Evolutionary conservation across 2,113 vertebrate species (phyloP).

Genomic region (Sardina pilchardus): DNA sequence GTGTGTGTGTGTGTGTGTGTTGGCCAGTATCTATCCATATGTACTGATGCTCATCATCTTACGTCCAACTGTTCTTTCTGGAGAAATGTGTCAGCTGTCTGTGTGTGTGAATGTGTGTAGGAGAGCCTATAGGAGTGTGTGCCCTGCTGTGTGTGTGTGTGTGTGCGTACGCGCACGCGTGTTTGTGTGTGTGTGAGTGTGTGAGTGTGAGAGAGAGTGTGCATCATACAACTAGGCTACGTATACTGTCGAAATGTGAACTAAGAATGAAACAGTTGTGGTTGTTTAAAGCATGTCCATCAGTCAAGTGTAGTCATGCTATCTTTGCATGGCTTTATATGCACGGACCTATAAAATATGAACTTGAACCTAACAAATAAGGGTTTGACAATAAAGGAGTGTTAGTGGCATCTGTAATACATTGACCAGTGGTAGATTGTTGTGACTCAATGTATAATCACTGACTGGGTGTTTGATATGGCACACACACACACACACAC

Average conservation of each 20-base stretch:
- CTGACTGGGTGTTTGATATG: not conserved
- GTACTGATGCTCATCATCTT: not conserved
- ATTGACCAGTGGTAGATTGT: no score
- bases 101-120: not conserved
- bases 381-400: not conserved
- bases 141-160: not conserved
- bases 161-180: not conserved
- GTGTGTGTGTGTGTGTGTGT: not conserved
- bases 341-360: not conserved
- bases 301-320: not conserved
- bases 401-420: no score
- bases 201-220: no score
- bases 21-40: not conserved
- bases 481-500: not conserved
- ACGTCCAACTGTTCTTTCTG: not conserved
- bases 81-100: not conserved
- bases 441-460: not conserved
- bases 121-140: no score
- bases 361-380: not conserved
- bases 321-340: not conserved
- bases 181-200: not conserved
- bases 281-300: no score
- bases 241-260: not conserved
- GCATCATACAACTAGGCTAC: no score
- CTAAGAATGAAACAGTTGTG: not conserved